phyloP scores from a whole-genome alignment of 2,888 invertebrate genomes.

The Nematopogon swammerdamellus region DNA sequence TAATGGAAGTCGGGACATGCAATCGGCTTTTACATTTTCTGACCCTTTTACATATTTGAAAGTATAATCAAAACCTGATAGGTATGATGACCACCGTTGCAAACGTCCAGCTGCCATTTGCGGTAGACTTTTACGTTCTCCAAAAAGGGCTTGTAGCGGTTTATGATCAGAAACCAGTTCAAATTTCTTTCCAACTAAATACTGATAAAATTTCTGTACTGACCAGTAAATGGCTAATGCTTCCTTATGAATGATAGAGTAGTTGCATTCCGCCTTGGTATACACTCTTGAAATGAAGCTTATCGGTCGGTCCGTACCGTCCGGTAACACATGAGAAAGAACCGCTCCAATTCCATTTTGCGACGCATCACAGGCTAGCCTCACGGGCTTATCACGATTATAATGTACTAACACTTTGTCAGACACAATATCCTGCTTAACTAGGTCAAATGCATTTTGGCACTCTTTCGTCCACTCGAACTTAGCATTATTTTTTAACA shows the following conservation, averaged over 20 bases:
- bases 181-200: constrained; percentile 20
- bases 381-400: constrained; percentile 12
- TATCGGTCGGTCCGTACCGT: constrained; percentile 17
- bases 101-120: constrained; percentile 20
- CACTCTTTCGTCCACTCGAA: constrained; percentile 3
- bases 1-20: constrained; percentile 8
- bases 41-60: constrained; percentile 3
- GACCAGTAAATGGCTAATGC: constrained; percentile 22
- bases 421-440: constrained; percentile 1
- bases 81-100: constrained; percentile 17
- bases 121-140: constrained; percentile 19
- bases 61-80: constrained; percentile 6
- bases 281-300: constrained; percentile 18
- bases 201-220: constrained; percentile 21
- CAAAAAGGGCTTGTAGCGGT: constrained; percentile 18
- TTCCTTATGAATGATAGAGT: constrained; percentile 20
- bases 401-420: constrained; percentile 12
- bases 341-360: constrained; percentile 17
- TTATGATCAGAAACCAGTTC: constrained; percentile 19
- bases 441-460: background rate
- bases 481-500: constrained; percentile 1
- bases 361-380: constrained; percentile 17
- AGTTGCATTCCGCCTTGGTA: constrained; percentile 19
- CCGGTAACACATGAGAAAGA: constrained; percentile 11
- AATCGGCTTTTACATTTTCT: constrained; percentile 7